Conservation (phyloP, 2,888 invertebrate species). For the Agrotis puta region DNA sequence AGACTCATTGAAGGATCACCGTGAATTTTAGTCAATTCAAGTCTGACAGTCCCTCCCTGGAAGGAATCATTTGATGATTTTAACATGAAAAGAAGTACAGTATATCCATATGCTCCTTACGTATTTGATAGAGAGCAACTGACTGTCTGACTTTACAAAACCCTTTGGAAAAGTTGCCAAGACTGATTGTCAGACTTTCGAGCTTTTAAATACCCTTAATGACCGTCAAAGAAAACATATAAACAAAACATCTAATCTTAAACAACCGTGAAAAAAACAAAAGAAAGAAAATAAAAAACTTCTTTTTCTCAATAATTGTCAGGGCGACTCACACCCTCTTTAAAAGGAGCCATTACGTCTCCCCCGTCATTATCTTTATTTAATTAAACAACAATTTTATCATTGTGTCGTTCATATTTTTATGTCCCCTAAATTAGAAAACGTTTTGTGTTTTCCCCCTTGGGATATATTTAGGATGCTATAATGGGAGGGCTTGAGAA, state of each 20-base stretch:
- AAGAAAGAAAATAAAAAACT: conserved; percentile 2
- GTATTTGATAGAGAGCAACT: no score
- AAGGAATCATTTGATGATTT: no score
- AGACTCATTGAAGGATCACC: no score
- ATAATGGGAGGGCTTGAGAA: conserved; percentile 30
- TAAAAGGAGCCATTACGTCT: conserved; percentile 25
- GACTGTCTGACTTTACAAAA: no score
- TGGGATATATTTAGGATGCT: conserved; percentile 41
- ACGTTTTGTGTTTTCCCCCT: conserved; percentile 38
- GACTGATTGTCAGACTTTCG: no score
- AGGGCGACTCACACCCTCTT: conserved; percentile 9
- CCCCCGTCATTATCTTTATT: conserved; percentile 66
- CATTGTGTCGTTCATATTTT: conserved; percentile 63
- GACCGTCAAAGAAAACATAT: neutral
- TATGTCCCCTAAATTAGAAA: conserved; percentile 45
- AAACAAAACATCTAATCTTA: neutral
- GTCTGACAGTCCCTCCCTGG: no score
- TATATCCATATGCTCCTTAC: no score
- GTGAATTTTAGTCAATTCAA: no score
- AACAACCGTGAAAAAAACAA: conserved; percentile 3
- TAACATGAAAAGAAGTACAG: no score
- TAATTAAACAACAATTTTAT: conserved; percentile 66
- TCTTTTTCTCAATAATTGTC: conserved; percentile 37
- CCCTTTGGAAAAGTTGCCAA: no score
- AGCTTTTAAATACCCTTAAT: no score